Evolutionary conservation across 2,113 vertebrate species (phyloP).

Genomic region (Ptyas mucosa): DNA sequence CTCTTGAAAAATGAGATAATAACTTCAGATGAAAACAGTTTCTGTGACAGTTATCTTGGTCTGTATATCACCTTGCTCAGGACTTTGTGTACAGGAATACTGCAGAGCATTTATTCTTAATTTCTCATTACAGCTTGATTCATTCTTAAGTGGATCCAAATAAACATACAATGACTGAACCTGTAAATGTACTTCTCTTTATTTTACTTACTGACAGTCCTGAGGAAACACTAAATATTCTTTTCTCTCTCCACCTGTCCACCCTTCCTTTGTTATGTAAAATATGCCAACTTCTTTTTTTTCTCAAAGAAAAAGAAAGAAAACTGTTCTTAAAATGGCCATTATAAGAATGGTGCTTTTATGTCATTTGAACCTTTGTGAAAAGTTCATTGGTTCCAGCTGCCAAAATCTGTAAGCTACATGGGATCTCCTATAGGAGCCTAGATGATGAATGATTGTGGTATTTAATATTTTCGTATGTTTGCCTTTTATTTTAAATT

Average conservation of each 20-base stretch:
- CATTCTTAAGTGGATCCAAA: not conserved
- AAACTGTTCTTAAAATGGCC: not conserved
- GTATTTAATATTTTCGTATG: not conserved
- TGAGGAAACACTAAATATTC: not conserved
- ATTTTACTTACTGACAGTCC: not conserved
- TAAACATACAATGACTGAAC: not conserved
- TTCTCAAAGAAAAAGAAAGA: not conserved
- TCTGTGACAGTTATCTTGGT: not conserved
- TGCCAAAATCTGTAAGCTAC: not conserved
- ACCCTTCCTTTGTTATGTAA: not conserved
- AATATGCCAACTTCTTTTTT: not conserved
- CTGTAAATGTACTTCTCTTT: not conserved
- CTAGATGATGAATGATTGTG: not conserved
- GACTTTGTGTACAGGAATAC: not conserved
- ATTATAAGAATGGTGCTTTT: not conserved
- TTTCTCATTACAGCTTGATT: not conserved
- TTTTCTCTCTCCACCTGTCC: not conserved
- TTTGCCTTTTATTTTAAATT: not conserved
- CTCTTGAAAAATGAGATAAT: not conserved
- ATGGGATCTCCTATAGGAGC: not conserved
- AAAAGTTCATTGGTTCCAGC: not conserved
- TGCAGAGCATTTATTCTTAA: not conserved
- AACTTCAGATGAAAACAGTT: not conserved
- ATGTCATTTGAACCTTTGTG: not conserved
- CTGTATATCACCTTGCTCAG: not conserved